Base-by-base conservation (phyloP, 1,140 invertebrate genomes). In the Pantala flavescens region DNA sequence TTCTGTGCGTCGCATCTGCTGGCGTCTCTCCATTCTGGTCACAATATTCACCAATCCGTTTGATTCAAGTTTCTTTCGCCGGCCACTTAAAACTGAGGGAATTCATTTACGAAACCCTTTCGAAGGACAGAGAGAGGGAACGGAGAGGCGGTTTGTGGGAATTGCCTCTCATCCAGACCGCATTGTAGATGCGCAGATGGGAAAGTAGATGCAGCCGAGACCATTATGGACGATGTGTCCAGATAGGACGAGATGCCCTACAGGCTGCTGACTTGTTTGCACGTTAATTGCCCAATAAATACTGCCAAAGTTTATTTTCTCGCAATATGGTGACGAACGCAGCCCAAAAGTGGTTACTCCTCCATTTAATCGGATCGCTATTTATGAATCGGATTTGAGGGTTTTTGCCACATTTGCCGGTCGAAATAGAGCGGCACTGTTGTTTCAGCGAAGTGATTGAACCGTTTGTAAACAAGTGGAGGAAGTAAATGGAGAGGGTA, bases 51-150 rank as follows among this genome's bases (percentile, higher is more conserved):
- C 14, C 49, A 63, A 63, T 63, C 49, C 49, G 49, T 21, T 63
- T 63, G 49, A 63, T 63, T 63, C n/a, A 21, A 63, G n/a, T 63
- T 63, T 63, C 49, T 63, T 63, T 63, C 49, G 14, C 49, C 5
- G 5, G 16, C 3, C 14, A 21, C 49, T 19, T 21, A 19, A 16
- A 63, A 63, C 49, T 5, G n/a, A 63, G 49, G n/a, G 49, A 63
- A 63, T 63, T 63, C 49, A 63, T 63, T 63, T 63, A 21, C 49
- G 49, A 14, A 63, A 63, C 49, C 49, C 49, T 63, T 63, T 63
- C 49, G 49, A 63, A 14, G 49, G 12, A 63, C 16, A 21, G 49
- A 63, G 49, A 12, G 12, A 63, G 49, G 12, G 16, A 63, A 12
- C 1, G 49, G 49, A 21, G n/a, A 12, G 12, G 12, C 12, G 49